Evolutionary conservation across 2,888 invertebrate species (phyloP), one percentile per base, ranked within the genome.

Genomic region (Xylota sylvarum): DNA sequence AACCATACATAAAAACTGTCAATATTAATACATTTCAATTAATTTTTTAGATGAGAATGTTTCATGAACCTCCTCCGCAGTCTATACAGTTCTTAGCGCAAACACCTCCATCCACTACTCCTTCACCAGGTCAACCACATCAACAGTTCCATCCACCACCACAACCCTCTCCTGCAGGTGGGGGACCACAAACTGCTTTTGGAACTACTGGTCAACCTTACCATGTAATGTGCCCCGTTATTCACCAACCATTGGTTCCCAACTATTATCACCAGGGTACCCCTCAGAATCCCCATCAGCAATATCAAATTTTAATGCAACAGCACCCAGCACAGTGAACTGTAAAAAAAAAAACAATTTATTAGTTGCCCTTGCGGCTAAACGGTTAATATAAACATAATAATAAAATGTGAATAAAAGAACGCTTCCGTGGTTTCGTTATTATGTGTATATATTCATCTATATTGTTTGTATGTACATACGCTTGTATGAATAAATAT

Each of bases 11-110:
- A 43, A 56, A 10, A 62, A 30, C 3, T 37, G 9, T 30, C 14
- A 27, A 40, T 5, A 9, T n/a, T 10, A 69, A 56, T 9, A 50
- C 58, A 46, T 37, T 12, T 65, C 19, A 52, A 19, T 50, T 35
- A 12, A 52, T 58, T 73, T 88, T 79, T 1, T 88, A 91, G 94
- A 94, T 96, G 89, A 94, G 96, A 72, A 95, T 96, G 95, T 96
- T 95, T 92, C 94, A 93, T 90, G 95, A 95, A 55, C 94, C 94
- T 58, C 93, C 94, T 50, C 94, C 94, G 64, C 94, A 93, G 46
- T 90, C 92, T 90, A 90, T 94, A 88, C 94, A 94, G 89, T 94
- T 94, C 89, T 93, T 94, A 92, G 90, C 94, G 76, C 94, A 94
- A 87, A 94, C 93, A 52, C 94, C 94, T 87, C 94, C 93, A 84